Evolutionary conservation across 1,140 invertebrate species (phyloP), one percentile per base, ranked within the genome.

Genomic region (Lepidotrigona ventralis): DNA sequence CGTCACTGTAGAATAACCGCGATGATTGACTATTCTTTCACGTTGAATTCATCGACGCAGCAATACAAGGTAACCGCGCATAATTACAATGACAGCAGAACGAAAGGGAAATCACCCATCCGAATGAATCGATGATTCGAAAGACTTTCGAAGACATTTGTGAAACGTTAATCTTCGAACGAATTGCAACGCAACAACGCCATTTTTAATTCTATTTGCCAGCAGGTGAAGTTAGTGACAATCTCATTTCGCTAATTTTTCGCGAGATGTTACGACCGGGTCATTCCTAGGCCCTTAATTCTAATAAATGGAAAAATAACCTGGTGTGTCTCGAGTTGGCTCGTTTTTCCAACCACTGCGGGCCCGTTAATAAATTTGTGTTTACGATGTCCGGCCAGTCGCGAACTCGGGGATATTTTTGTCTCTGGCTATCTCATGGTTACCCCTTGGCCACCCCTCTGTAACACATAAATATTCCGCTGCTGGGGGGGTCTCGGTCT

Each of bases 321-420:
- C 56, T 12, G 21, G 39, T 17, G 56, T 56, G 74, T 81, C 79
- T 33, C 17, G 70, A 53, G 66, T 17, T 21, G 54, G 15, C 68
- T 72, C 63, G 77, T 75, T 86, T 75, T 85, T 84, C 56, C 68
- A 64, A 68, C 71, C 70, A 71, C 39, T 21, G 72, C 72, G 46
- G 82, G 39, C 60, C 84, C 75, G 89, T 89, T 90, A 90, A 90
- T 90, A 90, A 90, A 90, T 90, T 90, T 86, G 87, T 89, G 79
- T 90, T 90, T 90, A 90, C 86, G 82, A 63, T 79, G 86, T 86
- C 85, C 85, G 76, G 3, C 68, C 53, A 77, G 89, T 81, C 72
- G 79, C 76, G 56, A 56, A 26, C n/a, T 54, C 54, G 68, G 77
- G 68, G 77, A 70, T 85, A 90, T 90, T 90, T 90, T 86, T 88